Percentiles rank a stretch among this genome's conserved stretches.
Conservation (phyloP, 2,113 vertebrate species). For the Machaerirhynchus nigripectus region DNA sequence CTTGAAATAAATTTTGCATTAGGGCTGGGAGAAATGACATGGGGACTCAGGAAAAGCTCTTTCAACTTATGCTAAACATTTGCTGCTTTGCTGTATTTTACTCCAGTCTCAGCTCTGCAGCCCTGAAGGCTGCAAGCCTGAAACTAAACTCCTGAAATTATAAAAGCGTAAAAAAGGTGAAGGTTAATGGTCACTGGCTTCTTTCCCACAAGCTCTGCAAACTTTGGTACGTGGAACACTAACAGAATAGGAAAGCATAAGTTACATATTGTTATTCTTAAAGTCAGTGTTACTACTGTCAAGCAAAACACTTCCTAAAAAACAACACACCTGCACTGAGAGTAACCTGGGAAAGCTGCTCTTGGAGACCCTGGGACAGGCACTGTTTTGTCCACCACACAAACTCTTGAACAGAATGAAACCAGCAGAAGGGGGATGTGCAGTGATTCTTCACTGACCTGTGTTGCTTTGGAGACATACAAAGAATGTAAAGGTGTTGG, state of each 20-base stretch:
- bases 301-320: background rate
- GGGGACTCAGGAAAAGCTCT: background rate
- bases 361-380: background rate
- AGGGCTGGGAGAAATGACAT: background rate
- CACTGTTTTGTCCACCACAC: background rate
- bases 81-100: background rate
- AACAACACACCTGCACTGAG: background rate
- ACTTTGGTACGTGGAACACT: background rate
- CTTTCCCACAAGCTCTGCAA: background rate
- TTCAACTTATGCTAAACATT: background rate
- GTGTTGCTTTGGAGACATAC: background rate
- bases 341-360: background rate
- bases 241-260: background rate
- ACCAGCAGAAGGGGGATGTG: background rate
- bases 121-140: background rate
- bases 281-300: background rate
- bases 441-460: background rate
- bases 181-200: conserved; percentile 11
- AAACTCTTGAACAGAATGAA: background rate
- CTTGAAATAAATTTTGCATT: background rate
- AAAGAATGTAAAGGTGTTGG: background rate
- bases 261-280: background rate
- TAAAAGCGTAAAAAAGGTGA: background rate
- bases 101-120: background rate
- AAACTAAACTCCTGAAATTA: background rate